phyloP scores from a whole-genome alignment of 1,140 invertebrate genomes.

The Dreissena rostriformis region DNA sequence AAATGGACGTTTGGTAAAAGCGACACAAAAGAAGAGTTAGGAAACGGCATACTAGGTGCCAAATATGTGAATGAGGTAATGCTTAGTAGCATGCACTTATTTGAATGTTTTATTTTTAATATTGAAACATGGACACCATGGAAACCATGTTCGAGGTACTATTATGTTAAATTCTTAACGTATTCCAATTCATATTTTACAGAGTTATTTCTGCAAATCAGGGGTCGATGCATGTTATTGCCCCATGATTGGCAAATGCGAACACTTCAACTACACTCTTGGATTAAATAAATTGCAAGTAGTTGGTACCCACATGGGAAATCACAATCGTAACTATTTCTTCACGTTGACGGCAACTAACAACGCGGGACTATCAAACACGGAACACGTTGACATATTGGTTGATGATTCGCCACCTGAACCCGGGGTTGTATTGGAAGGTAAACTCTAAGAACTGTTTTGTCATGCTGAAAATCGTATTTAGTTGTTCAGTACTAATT shows the following conservation, averaged over 20 bases:
- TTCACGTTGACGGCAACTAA: constrained; percentile 60
- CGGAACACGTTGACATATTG: constrained; percentile 43
- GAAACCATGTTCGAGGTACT: not conserved
- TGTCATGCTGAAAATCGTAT: not conserved
- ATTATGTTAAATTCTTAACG: not conserved
- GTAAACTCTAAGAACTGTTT: not conserved
- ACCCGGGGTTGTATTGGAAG: constrained; percentile 58
- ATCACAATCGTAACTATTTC: constrained; percentile 62
- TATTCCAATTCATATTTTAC: not conserved
- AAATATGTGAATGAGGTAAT: not conserved
- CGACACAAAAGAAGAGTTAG: not conserved
- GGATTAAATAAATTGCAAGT: constrained; percentile 51
- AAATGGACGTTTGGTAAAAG: constrained; percentile 52
- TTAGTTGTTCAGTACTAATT: not conserved
- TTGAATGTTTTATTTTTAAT: not conserved
- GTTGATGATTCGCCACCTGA: constrained; percentile 62
- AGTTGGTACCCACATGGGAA: constrained; percentile 49
- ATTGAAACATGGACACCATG: not conserved
- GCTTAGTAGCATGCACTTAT: not conserved
- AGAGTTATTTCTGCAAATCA: not conserved
- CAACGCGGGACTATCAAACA: constrained; percentile 40
- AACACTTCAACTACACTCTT: constrained; percentile 37
- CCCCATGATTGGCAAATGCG: constrained; percentile 56
- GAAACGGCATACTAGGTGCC: not conserved
- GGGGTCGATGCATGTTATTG: constrained; percentile 46